phyloP scores from a whole-genome alignment of 2,888 invertebrate species.

The Drymonia ruficornis region DNA sequence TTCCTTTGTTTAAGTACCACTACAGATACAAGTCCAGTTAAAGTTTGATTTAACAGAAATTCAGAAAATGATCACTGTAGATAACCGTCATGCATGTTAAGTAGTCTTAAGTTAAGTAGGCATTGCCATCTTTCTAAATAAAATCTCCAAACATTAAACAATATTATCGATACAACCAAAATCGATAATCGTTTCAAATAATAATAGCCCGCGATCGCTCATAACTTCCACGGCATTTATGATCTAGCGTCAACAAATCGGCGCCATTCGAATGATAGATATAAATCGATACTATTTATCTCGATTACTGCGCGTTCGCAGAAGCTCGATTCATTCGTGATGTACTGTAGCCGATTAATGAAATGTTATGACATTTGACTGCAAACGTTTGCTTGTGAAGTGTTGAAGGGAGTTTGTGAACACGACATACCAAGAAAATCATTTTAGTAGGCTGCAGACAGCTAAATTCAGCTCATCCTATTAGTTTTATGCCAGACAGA shows the following conservation, averaged over 20 bases:
- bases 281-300: conserved; percentile 64
- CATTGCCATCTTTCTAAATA: neutral
- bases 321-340: conserved; percentile 33
- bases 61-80: no score
- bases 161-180: neutral
- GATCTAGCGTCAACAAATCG: conserved; percentile 43
- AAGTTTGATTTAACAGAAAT: no score
- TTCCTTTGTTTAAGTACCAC: neutral
- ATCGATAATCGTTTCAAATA: neutral
- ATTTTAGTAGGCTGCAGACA: no score
- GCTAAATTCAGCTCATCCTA: no score
- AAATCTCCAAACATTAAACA: neutral
- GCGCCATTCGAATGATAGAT: conserved; percentile 51
- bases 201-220: conserved; percentile 30
- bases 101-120: no score
- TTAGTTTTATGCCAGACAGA: no score
- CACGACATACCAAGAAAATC: no score
- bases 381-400: conserved; percentile 18
- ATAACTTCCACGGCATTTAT: conserved; percentile 31
- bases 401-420: conserved; percentile 5
- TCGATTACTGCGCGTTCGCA: conserved; percentile 52
- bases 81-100: no score
- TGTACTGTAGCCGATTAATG: conserved; percentile 23
- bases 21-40: no score
- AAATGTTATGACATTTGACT: conserved; percentile 32